Conservation (phyloP, 2,888 invertebrate species). For the Rhyacophila evoluta region DNA sequence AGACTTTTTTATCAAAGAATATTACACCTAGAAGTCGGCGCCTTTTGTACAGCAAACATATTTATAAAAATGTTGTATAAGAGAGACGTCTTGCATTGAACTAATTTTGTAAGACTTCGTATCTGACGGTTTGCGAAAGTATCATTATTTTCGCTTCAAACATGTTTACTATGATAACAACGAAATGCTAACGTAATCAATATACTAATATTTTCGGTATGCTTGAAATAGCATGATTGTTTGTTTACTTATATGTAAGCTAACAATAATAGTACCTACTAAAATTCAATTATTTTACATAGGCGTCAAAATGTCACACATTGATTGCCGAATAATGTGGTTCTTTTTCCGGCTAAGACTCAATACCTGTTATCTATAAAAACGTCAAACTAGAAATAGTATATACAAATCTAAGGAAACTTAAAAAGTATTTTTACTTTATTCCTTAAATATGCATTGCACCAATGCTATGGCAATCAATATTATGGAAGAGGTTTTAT, state of each 20-base stretch:
- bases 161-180: conserved; percentile 24
- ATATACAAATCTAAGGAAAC: too few relatives aligned
- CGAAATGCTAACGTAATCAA: background rate
- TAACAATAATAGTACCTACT: background rate
- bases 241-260: background rate
- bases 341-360: too few relatives aligned
- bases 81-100: conserved; percentile 13
- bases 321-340: too few relatives aligned
- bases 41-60: background rate
- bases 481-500: too few relatives aligned
- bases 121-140: background rate
- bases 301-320: background rate
- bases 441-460: too few relatives aligned
- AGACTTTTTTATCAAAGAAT: too few relatives aligned
- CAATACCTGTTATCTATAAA: too few relatives aligned
- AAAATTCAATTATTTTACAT: background rate
- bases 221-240: background rate
- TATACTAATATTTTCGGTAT: background rate
- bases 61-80: background rate
- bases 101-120: conserved; percentile 26
- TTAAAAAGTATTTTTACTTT: too few relatives aligned
- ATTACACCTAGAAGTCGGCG: too few relatives aligned
- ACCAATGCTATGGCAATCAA: too few relatives aligned
- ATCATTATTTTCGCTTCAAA: background rate
- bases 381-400: too few relatives aligned